A percentile compares a stretch with the other conserved stretches of the same genome.
Conservation (phyloP, 2,888 invertebrate genomes). For the Drosophila mayaguana region DNA sequence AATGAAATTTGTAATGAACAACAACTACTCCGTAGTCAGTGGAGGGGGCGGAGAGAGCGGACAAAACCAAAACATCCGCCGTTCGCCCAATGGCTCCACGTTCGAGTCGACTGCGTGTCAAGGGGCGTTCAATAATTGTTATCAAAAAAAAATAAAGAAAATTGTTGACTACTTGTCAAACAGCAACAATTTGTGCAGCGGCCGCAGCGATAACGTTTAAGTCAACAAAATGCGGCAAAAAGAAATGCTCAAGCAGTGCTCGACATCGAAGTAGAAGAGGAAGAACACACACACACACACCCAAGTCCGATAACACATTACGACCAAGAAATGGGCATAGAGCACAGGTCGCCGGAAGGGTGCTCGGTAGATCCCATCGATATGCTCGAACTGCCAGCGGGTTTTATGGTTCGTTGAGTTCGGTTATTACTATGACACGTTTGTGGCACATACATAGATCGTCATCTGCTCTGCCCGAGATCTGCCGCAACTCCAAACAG, state of each 20-base stretch:
- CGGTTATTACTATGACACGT: slow-evolving; percentile 66
- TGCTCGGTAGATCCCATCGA: slow-evolving; percentile 42
- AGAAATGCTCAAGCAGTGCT: slow-evolving; percentile 8
- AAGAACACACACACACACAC: neutral
- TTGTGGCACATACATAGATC: slow-evolving; percentile 42
- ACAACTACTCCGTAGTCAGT: slow-evolving; percentile 5
- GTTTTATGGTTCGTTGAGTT: slow-evolving; percentile 72
- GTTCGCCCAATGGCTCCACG: neutral
- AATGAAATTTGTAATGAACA: slow-evolving; percentile 56
- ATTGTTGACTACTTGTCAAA: slow-evolving; percentile 77
- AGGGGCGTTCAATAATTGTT: slow-evolving; percentile 61
- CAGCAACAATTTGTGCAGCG: slow-evolving; percentile 75
- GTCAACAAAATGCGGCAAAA: slow-evolving; percentile 62
- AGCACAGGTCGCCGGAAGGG: neutral
- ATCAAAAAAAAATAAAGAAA: slow-evolving; percentile 61
- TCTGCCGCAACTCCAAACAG: slow-evolving; percentile 25
- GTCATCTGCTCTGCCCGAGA: slow-evolving; percentile 49
- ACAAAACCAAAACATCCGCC: slow-evolving; percentile 58
- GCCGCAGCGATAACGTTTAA: slow-evolving; percentile 67
- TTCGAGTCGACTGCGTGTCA: slow-evolving; percentile 32
- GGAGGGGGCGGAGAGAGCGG: neutral
- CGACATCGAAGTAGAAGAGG: neutral
- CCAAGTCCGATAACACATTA: slow-evolving; percentile 4
- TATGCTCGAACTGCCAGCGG: slow-evolving; percentile 61
- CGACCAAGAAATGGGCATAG: neutral